Base-by-base conservation (phyloP, 2,113 vertebrate genomes). In the Ptyas mucosa region DNA sequence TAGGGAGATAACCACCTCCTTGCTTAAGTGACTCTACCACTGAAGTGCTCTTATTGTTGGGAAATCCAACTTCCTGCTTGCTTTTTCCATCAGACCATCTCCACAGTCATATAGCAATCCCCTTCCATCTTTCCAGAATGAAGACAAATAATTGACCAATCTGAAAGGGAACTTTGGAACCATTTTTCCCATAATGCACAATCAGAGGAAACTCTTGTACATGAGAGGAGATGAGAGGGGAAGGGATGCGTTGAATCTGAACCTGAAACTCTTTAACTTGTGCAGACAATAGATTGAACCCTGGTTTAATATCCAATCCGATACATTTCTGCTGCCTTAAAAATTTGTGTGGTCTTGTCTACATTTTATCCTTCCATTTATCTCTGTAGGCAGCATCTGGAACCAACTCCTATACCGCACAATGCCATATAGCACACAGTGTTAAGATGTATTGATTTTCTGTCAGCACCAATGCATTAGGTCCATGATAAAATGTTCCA, bases 401-500 rank as follows among this genome's bases (percentile, higher is more conserved):
- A 94, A 34, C 12, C 53, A 93, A 49, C 86, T 93, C 87, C 21
- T 11, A 20, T 43, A 11, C 21, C 53, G 90, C 92, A 89, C 89
- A 93, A 87, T 75, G 85, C n/a, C 75, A 54, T 26, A 54, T 23
- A 43, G 51, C 52, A 94, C 91, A 58, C 69, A 92, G 69, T 89
- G 53, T 89, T 91, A 90, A 43, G 87, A 95, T 90, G 93, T 87
- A 95, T 93, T 85, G 52, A 90, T 90, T 91, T 75, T 90, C 1
- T 15, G 12, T 52, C 92, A 69, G n/a, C 93, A 92, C 1, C 89
- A 89, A 95, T 91, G 9, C 88, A 94, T 96, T 91, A 81, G 90
- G 90, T 91, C 92, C 29, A 52, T 88, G 88, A 95, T 95, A 92
- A 95, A 94, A 88, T 92, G 89, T 58, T 86, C 89, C 90, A 93